Percentiles rank a stretch among this genome's conserved stretches.
These are phyloP conservation scores for Steinernema feltiae DNA, from an alignment of 1,140 invertebrate genomes.

Conservation along the genomic window DNA sequence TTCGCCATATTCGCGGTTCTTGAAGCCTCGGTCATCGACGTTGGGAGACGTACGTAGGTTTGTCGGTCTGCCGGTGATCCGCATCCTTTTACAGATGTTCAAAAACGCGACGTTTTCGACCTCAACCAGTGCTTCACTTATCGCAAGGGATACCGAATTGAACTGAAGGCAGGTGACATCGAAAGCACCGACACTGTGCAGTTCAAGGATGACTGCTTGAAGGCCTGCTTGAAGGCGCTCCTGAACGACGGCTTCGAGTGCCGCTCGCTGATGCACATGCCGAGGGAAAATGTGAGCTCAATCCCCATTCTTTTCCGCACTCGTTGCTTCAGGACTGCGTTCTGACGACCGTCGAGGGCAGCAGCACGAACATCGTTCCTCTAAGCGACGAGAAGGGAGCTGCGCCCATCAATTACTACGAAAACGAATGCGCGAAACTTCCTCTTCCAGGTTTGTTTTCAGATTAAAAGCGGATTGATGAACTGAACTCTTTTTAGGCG, in stretches of 20 bases:
- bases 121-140: conserved; percentile 26
- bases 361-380: conserved; percentile 11
- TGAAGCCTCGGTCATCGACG: neutral
- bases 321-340: conserved; percentile 28
- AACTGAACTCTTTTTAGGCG: conserved; percentile 21
- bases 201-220: conserved; percentile 37
- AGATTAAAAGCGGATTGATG: neutral
- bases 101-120: conserved; percentile 11
- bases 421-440: conserved; percentile 29
- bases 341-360: conserved; percentile 29
- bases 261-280: conserved; percentile 27
- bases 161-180: conserved; percentile 25
- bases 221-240: conserved; percentile 21
- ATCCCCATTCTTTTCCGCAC: neutral
- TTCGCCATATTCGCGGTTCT: neutral
- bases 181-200: conserved; percentile 33
- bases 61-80: neutral
- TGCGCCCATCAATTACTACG: conserved; percentile 34
- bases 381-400: conserved; percentile 26
- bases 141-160: conserved; percentile 16
- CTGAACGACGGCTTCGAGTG: conserved; percentile 29
- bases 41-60: neutral
- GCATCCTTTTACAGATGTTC: neutral
- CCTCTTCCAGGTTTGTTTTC: neutral
- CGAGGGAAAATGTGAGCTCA: conserved; percentile 28